A percentile compares a stretch with the other conserved stretches of the same genome.
Conservation (phyloP, 2,888 invertebrate species). For the Morpho deidamia region DNA sequence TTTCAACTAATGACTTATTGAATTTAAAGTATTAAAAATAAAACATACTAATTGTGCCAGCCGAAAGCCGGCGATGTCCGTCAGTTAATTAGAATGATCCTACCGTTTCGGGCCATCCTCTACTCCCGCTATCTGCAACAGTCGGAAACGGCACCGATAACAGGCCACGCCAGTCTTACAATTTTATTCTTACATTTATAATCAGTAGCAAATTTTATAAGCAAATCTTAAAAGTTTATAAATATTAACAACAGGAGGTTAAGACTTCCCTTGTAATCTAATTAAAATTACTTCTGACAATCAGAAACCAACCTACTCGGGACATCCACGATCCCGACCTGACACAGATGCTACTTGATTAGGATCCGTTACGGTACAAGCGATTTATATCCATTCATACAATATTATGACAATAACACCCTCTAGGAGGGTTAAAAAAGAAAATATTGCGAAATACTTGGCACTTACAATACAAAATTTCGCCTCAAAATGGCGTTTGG, state of each 20-base stretch:
- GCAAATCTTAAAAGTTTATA: too few species aligned
- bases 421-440: constrained; percentile 44
- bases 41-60: constrained; percentile 70
- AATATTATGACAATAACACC: constrained; percentile 40
- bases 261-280: constrained; percentile 44
- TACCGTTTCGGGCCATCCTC: constrained; percentile 69
- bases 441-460: constrained; percentile 77
- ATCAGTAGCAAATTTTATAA: too few species aligned
- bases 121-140: constrained; percentile 72
- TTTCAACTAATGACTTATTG: background rate
- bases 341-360: constrained; percentile 38
- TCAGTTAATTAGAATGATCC: constrained; percentile 70
- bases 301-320: constrained; percentile 61
- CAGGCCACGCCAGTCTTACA: constrained; percentile 38
- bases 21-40: constrained; percentile 8
- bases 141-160: constrained; percentile 73
- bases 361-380: constrained; percentile 31
- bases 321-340: constrained; percentile 48
- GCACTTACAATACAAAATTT: constrained; percentile 79
- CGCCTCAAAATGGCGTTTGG: constrained; percentile 80
- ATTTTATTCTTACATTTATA: constrained; percentile 25
- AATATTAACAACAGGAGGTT: background rate
- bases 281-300: constrained; percentile 58
- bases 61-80: constrained; percentile 72
- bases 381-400: constrained; percentile 42